These are phyloP conservation scores for Danaus plexippus DNA, from an alignment of 1,140 invertebrate species.

Conservation along the genomic window DNA sequence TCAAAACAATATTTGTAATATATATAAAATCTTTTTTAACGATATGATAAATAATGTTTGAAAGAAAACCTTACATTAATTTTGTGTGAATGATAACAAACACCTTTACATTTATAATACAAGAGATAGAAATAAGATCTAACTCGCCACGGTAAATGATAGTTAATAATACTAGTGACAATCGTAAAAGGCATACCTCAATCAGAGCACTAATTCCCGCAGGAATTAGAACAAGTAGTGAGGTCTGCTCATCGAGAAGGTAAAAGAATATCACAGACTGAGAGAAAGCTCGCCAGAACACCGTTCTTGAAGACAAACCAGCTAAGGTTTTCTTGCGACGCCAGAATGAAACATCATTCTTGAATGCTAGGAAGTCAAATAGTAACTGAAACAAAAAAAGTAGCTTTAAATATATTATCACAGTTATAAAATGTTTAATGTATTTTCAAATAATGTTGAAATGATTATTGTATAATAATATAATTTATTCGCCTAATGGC, in stretches of 20 bases:
- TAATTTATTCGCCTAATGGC: background rate
- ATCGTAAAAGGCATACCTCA: constrained; percentile 73
- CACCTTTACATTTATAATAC: too few species aligned
- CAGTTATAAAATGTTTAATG: background rate
- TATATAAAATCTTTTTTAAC: too few species aligned
- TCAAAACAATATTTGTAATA: too few species aligned
- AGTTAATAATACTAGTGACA: too few species aligned
- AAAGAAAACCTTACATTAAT: too few species aligned
- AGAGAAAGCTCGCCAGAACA: constrained; percentile 94
- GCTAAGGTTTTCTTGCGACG: constrained; percentile 85
- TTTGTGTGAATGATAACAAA: too few species aligned
- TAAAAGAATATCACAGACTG: constrained; percentile 96
- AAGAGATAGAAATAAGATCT: too few species aligned
- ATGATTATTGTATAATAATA: constrained; percentile 3
- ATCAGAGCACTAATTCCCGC: constrained; percentile 89
- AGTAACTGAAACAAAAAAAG: constrained; percentile 79
- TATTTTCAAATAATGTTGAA: background rate
- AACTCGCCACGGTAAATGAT: too few species aligned
- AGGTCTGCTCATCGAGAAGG: constrained; percentile 93
- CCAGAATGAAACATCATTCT: constrained; percentile 98
- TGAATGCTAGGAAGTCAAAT: constrained; percentile 97
- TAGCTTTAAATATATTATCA: too few species aligned
- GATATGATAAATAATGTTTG: too few species aligned
- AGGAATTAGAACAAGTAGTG: constrained; percentile 90
- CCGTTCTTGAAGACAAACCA: constrained; percentile 89